A percentile compares a stretch with the other conserved stretches of the same genome.
phyloP scores from a whole-genome alignment of 2,113 vertebrate genomes.

The Brachyhypopomus gauderio region DNA sequence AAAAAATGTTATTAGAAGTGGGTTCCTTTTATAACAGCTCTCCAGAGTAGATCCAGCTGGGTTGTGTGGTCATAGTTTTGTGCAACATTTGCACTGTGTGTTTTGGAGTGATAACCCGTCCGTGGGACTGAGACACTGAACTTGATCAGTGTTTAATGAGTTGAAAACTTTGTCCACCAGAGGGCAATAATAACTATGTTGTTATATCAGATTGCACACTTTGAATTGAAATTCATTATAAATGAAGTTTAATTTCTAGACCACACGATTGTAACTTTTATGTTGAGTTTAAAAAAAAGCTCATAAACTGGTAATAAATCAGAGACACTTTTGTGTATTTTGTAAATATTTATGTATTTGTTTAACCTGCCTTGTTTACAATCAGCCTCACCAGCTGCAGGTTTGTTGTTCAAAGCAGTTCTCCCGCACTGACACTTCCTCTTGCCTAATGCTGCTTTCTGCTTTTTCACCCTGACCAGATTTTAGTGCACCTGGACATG shows the following conservation, averaged over 20 bases:
- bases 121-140: neutral
- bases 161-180: conserved; percentile 27
- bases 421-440: neutral
- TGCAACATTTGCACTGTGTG: conserved; percentile 13
- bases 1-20: neutral
- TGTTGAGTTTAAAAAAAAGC: neutral
- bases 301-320: neutral
- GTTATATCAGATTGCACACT: conserved; percentile 35
- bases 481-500: neutral
- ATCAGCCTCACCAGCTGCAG: neutral
- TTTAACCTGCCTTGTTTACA: neutral
- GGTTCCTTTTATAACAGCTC: conserved; percentile 16
- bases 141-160: conserved; percentile 18
- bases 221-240: neutral
- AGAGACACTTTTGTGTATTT: neutral
- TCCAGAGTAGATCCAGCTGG: conserved; percentile 20
- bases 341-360: neutral
- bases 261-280: neutral
- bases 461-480: no score
- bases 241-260: neutral
- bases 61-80: conserved; percentile 13
- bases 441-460: no score
- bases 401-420: neutral
- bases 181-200: conserved; percentile 32
- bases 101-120: conserved; percentile 21